These are phyloP conservation scores for Metaphire vulgaris DNA, from an alignment of 1,140 invertebrate species.

Conservation along the genomic window DNA sequence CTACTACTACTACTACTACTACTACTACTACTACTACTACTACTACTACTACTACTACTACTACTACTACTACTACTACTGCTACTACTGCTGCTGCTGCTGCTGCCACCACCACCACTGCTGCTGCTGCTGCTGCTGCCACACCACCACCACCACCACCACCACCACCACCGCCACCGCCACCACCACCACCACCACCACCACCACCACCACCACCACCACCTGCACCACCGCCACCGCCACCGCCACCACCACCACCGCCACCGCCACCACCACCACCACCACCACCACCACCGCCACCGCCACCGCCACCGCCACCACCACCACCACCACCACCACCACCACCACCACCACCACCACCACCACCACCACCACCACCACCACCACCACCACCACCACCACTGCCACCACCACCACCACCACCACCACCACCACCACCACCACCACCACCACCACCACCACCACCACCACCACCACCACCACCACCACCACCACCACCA, in stretches of 20 bases:
- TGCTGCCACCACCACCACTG: background rate
- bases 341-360: too few relatives aligned
- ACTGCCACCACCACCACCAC: too few relatives aligned
- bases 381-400: too few relatives aligned
- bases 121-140: background rate
- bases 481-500: too few relatives aligned
- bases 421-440: too few relatives aligned
- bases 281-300: too few relatives aligned
- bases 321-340: too few relatives aligned
- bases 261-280: background rate
- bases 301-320: too few relatives aligned
- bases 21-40: background rate
- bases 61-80: background rate
- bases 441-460: too few relatives aligned
- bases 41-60: background rate
- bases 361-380: too few relatives aligned
- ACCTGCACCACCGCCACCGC: background rate
- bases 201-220: background rate
- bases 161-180: too few relatives aligned
- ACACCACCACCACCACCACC: background rate
- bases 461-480: too few relatives aligned
- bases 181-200: background rate
- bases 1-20: background rate
- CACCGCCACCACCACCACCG: background rate
- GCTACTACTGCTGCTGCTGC: background rate